Base-by-base conservation (phyloP, 2,888 invertebrate species). In the Calameuta pallipes region DNA sequence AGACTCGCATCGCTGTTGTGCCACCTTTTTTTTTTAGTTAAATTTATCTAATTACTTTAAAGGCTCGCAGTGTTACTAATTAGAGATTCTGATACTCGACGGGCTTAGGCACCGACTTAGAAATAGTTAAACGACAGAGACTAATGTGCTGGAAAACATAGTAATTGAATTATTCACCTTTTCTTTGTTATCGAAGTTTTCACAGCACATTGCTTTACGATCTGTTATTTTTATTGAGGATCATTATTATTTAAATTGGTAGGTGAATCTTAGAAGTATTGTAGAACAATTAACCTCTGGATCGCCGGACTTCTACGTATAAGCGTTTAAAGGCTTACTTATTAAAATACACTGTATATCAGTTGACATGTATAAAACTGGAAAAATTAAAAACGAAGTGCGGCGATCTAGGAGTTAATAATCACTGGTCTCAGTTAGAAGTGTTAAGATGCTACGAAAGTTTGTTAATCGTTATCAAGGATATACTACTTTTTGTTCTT, bases 1-100 rank as follows among this genome's bases (percentile, higher is more conserved):
- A 82, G 90, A 87, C 85, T 89, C 90, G 88, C 88, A 86, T 85
- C 89, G 89, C 83, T 89, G 90, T 84, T 90, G 89, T 83, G 88
- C 87, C 86, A 90, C 89, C 89, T 90, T 90, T 83, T 86, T 82
- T 80, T 86, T 82, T 78, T 80, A 75, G 77, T 81, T 80, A 74
- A 78, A 79, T 77, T 82, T 82, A 70, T 80, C 76, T 70, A 76
- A 78, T 76, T 82, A 78, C 35, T 76, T 82, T 75, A 31, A 80
- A 77, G 31, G 15, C 34, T n/a, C 56, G 75, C 34, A 37, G 41
- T 75, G n/a, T 75, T 36, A 30, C 23, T 34, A 41, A 3, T 12
- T n/a, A 31, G 23, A 68, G 31, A 75, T 23, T 34, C 12, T 13
- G 68, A 12, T 35, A 75, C 4, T 34, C 33, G 11, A 73, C 34